Evolutionary conservation across 2,797 vertebrate species (phyloP).

Genomic region (Clarias pachynema): DNA sequence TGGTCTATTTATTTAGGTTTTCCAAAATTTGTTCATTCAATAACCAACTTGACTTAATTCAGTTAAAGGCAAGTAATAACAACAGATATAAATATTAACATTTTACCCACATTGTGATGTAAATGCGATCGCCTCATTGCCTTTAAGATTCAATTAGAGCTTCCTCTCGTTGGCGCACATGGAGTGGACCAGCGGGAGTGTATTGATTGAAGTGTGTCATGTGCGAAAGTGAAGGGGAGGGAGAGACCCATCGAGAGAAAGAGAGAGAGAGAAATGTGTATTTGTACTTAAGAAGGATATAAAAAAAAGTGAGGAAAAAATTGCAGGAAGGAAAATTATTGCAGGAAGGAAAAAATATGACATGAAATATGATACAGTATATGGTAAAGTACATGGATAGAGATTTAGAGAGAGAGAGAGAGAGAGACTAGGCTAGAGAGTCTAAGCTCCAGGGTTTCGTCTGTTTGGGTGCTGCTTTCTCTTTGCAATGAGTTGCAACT

Average conservation of each 20-base stretch:
- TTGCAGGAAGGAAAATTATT: neutral
- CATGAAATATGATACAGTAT: neutral
- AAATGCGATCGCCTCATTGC: conserved; percentile 53
- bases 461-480: conserved; percentile 87
- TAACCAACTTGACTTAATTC: conserved; percentile 16
- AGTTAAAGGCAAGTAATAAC: conserved; percentile 27
- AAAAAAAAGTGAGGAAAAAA: conserved; percentile 82
- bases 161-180: conserved; percentile 84
- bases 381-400: conserved; percentile 53
- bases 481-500: conserved; percentile 95
- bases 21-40: neutral
- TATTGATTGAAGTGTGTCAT: conserved; percentile 91
- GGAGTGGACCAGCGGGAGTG: conserved; percentile 83
- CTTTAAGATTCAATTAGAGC: conserved; percentile 84
- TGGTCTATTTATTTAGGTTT: neutral
- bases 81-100: conserved; percentile 23
- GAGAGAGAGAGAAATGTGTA: conserved; percentile 58
- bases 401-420: conserved; percentile 63
- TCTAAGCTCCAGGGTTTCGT: conserved; percentile 90
- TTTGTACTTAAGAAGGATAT: conserved; percentile 94
- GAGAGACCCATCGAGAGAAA: conserved; percentile 1
- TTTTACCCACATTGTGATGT: conserved; percentile 36
- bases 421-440: conserved; percentile 60
- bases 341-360: neutral
- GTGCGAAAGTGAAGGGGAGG: conserved; percentile 72